phyloP scores from a whole-genome alignment of 2,888 invertebrate species.

The Acronicta psi region DNA sequence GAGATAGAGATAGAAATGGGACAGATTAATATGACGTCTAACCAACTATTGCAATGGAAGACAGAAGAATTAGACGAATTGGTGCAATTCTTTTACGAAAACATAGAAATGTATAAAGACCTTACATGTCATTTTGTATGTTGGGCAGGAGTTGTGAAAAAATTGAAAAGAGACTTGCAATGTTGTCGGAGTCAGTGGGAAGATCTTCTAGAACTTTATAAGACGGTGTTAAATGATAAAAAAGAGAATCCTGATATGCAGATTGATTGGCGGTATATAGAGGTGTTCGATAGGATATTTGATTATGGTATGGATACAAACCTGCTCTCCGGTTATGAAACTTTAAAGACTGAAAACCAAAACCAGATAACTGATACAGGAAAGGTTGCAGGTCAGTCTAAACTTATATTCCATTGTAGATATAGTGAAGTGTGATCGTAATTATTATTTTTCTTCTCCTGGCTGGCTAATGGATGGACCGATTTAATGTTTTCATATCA shows the following conservation, averaged over 20 bases:
- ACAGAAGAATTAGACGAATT: constrained; percentile 70
- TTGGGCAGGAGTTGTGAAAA: constrained; percentile 71
- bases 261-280: constrained; percentile 84
- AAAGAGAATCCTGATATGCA: constrained; percentile 81
- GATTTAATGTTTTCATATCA: no score
- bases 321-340: constrained; percentile 71
- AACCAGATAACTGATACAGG: constrained; percentile 47
- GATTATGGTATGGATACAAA: constrained; percentile 82
- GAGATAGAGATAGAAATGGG: constrained; percentile 67
- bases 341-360: constrained; percentile 34
- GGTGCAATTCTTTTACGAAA: constrained; percentile 77
- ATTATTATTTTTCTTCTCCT: no score
- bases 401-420: no score
- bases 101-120: constrained; percentile 79
- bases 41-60: constrained; percentile 62
- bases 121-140: constrained; percentile 77
- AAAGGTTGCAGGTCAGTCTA: constrained; percentile 70
- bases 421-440: no score
- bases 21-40: constrained; percentile 37
- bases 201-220: constrained; percentile 72
- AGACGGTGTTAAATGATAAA: constrained; percentile 76
- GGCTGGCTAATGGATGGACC: no score
- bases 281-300: constrained; percentile 82
- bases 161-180: constrained; percentile 61
- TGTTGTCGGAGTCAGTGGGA: constrained; percentile 76